Evolutionary conservation across 2,797 vertebrate genomes (phyloP).

Genomic region (Euthynnus affinis): DNA sequence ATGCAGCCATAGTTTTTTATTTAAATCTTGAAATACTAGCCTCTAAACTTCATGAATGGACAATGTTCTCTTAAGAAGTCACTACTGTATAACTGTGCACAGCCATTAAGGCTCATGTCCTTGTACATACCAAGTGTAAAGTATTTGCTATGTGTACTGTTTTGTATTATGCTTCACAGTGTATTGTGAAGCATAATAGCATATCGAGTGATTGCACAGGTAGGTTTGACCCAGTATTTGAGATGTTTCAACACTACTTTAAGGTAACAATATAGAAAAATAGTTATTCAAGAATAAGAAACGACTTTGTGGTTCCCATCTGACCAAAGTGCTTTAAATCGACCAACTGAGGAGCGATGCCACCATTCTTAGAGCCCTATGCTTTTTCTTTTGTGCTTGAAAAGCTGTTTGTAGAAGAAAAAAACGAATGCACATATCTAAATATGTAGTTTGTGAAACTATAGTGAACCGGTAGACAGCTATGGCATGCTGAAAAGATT

Average conservation of each 20-base stretch:
- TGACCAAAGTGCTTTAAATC: background rate
- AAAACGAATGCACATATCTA: background rate
- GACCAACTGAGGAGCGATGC: background rate
- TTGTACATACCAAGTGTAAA: no score
- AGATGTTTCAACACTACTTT: background rate
- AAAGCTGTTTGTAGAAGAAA: conserved; percentile 8
- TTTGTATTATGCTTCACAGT: background rate
- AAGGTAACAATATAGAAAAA: background rate
- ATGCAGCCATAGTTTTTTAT: background rate
- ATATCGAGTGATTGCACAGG: background rate
- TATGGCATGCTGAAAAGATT: conserved; percentile 43
- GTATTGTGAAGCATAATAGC: background rate
- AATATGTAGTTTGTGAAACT: background rate
- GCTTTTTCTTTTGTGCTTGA: background rate
- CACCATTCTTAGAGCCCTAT: background rate
- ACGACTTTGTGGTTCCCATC: background rate
- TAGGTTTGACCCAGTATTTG: background rate
- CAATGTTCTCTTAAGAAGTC: background rate
- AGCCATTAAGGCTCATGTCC: background rate
- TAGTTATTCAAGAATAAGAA: background rate
- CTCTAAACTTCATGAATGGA: background rate
- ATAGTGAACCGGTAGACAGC: conserved; percentile 11
- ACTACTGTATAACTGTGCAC: background rate
- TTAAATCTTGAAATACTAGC: conserved; percentile 18
- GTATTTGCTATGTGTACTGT: no score